Evolutionary conservation across 1,140 invertebrate species (phyloP).

Genomic region (Catajapyx aquilonaris): DNA sequence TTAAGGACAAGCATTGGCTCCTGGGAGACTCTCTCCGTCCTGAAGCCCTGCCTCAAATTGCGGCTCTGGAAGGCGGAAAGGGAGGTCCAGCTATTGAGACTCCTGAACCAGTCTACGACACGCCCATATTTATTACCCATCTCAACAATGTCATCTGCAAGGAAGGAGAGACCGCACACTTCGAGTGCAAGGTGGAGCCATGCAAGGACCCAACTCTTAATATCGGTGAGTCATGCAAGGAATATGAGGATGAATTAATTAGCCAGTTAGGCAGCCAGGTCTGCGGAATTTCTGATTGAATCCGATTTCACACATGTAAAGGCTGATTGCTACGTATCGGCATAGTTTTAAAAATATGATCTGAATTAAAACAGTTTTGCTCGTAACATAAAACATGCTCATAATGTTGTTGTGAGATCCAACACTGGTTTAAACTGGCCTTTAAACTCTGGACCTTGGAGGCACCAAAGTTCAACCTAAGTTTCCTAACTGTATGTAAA

Average conservation of each 20-base stretch:
- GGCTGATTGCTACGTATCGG: too few relatives aligned
- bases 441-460: too few relatives aligned
- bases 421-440: too few relatives aligned
- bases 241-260: too few relatives aligned
- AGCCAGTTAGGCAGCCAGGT: too few relatives aligned
- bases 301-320: too few relatives aligned
- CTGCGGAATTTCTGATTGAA: too few relatives aligned
- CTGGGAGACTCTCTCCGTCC: slow-evolving; percentile 76
- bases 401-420: too few relatives aligned
- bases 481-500: background rate
- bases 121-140: slow-evolving; percentile 72
- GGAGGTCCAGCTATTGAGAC: slow-evolving; percentile 29
- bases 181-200: slow-evolving; percentile 86
- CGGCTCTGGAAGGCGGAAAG: slow-evolving; percentile 60
- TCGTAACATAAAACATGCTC: too few relatives aligned
- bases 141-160: slow-evolving; percentile 73
- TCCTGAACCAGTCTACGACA: slow-evolving; percentile 55
- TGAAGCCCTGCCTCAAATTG: slow-evolving; percentile 67
- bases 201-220: slow-evolving; percentile 84
- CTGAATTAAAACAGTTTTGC: too few relatives aligned
- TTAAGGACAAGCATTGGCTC: slow-evolving; percentile 57
- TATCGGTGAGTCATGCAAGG: slow-evolving; percentile 32
- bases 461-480: too few relatives aligned
- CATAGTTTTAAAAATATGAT: too few relatives aligned
- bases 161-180: slow-evolving; percentile 78